A percentile compares a stretch with the other conserved stretches of the same genome.
phyloP scores from a whole-genome alignment of 2,888 invertebrate genomes.

The Amphiduros pacificus region DNA sequence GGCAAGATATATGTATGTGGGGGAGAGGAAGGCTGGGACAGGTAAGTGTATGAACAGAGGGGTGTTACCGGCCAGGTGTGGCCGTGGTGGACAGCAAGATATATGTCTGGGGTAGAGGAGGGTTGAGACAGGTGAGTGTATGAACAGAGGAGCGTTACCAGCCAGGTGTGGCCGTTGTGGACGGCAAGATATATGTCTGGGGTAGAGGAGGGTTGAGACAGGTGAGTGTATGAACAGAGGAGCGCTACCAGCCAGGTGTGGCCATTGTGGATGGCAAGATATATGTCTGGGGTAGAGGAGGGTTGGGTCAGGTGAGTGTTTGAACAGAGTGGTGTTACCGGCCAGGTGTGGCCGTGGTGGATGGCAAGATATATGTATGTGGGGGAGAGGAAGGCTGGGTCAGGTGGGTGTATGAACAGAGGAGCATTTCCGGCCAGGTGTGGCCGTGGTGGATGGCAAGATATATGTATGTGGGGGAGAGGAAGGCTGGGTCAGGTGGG shows the following conservation, averaged over 20 bases:
- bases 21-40: constrained; percentile 64
- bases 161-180: constrained; percentile 62
- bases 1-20: constrained; percentile 62
- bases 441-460: constrained; percentile 60
- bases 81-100: constrained; percentile 61
- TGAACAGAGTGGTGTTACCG: constrained; percentile 61
- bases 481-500: constrained; percentile 63
- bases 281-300: constrained; percentile 61
- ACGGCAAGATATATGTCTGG: constrained; percentile 61
- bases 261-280: constrained; percentile 61
- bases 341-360: constrained; percentile 62
- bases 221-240: no score
- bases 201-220: constrained; percentile 64
- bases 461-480: constrained; percentile 63
- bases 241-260: constrained; percentile 61
- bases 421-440: constrained; percentile 61
- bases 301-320: constrained; percentile 62
- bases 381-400: constrained; percentile 65
- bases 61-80: constrained; percentile 62
- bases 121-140: constrained; percentile 62
- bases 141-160: constrained; percentile 61
- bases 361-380: constrained; percentile 61
- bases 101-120: constrained; percentile 62
- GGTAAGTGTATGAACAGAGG: constrained; percentile 58
- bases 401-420: no score